Evolutionary conservation across 2,113 vertebrate genomes (phyloP).

Genomic region (Clarias batrachus): DNA sequence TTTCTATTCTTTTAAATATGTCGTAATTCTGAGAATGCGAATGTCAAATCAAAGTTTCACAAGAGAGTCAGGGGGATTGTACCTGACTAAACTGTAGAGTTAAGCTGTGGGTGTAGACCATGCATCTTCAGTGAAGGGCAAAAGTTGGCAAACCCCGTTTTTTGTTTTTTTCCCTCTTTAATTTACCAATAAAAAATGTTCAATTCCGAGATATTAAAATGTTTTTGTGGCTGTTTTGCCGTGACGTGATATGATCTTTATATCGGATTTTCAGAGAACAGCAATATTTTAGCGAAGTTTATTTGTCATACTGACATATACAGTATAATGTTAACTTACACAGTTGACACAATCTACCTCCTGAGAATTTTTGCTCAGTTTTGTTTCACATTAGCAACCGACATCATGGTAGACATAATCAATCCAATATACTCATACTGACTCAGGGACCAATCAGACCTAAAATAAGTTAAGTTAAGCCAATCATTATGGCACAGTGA

Average conservation of each 20-base stretch:
- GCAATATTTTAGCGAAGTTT: neutral
- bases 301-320: neutral
- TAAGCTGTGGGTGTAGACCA: constrained; percentile 25
- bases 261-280: neutral
- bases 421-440: neutral
- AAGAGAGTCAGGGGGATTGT: neutral
- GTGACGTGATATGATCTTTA: neutral
- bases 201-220: neutral
- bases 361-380: neutral
- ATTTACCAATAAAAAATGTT: neutral
- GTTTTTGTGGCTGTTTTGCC: neutral
- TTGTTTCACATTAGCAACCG: neutral
- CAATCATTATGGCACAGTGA: too few relatives aligned
- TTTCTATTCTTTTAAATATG: constrained; percentile 22
- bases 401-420: neutral
- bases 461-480: neutral
- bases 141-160: neutral
- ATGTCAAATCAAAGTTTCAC: constrained; percentile 18
- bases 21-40: constrained; percentile 34
- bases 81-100: constrained; percentile 37
- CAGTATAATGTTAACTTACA: neutral
- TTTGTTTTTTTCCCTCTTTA: neutral
- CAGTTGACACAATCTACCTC: neutral
- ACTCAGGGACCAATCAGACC: neutral
- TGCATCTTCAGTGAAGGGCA: neutral